Evolutionary conservation across 1,140 invertebrate species (phyloP).

Genomic region (Lepidurus packardi): DNA sequence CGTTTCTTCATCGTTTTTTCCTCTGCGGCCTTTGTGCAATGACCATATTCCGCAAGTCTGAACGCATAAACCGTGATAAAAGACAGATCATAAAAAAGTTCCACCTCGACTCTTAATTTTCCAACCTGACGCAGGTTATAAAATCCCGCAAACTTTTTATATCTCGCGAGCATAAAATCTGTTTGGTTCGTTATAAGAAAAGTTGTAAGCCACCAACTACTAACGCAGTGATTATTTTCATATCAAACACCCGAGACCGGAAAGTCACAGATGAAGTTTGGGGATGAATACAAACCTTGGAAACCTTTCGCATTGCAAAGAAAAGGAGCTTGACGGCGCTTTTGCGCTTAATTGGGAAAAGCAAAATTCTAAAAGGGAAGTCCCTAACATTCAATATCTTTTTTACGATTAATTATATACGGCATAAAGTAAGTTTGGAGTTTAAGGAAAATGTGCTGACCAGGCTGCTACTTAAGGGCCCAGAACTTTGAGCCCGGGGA

Average conservation of each 20-base stretch:
- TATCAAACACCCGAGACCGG: not conserved
- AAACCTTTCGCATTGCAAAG: not conserved
- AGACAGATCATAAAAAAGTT: not conserved
- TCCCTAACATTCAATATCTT: not conserved
- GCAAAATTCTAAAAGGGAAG: not conserved
- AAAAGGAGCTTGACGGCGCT: not conserved
- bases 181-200: not conserved
- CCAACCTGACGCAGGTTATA: not conserved
- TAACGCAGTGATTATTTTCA: slow-evolving; percentile 5
- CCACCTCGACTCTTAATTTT: not conserved
- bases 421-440: not conserved
- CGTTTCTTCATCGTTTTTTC: not conserved
- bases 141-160: not conserved
- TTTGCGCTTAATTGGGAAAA: not conserved
- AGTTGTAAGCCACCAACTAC: slow-evolving; percentile 6
- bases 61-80: not conserved
- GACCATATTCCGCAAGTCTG: not conserved
- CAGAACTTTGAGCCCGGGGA: not conserved
- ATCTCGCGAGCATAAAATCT: not conserved
- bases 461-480: not conserved
- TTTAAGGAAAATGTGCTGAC: not conserved
- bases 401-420: slow-evolving; percentile 1
- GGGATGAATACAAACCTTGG: not conserved
- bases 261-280: not conserved
- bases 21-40: not conserved